These are phyloP conservation scores for Brachynemurus nebulosus DNA, from an alignment of 2,888 invertebrate species.

Conservation along the genomic window DNA sequence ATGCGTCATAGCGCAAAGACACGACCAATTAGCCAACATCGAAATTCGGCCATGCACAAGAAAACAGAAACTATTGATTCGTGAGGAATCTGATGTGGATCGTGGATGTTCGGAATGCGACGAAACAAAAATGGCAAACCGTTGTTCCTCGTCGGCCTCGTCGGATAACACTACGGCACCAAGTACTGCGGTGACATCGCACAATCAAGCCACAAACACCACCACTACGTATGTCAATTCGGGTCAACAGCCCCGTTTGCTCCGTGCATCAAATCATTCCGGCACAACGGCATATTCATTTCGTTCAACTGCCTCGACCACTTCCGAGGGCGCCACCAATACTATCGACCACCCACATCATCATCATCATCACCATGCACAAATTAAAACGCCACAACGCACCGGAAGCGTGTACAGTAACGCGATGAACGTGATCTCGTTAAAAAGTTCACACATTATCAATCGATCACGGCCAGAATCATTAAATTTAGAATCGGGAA, in stretches of 20 bases:
- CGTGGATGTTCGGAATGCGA: slow-evolving; percentile 31
- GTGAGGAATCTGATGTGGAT: slow-evolving; percentile 32
- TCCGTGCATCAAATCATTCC: slow-evolving; percentile 26
- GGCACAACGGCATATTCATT: slow-evolving; percentile 24
- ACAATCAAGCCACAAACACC: too few species aligned
- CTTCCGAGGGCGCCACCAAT: too few species aligned
- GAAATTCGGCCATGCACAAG: slow-evolving; percentile 31
- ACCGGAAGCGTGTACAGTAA: slow-evolving; percentile 24
- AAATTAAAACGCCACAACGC: slow-evolving; percentile 23
- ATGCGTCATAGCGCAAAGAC: slow-evolving; percentile 66
- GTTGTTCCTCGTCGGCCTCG: slow-evolving; percentile 27
- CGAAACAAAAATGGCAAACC: slow-evolving; percentile 21
- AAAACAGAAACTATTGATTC: slow-evolving; percentile 26
- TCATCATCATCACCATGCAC: too few species aligned
- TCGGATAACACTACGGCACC: too few species aligned
- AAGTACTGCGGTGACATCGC: too few species aligned
- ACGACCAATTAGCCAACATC: slow-evolving; percentile 57
- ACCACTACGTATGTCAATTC: too few species aligned
- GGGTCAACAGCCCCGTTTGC: slow-evolving; percentile 20
- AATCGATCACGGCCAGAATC: slow-evolving; percentile 37
- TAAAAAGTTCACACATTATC: slow-evolving; percentile 32
- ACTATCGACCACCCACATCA: too few species aligned
- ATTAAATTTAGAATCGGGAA: slow-evolving; percentile 37
- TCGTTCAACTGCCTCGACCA: too few species aligned
- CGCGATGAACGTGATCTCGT: not conserved